Conservation (phyloP, 2,797 vertebrate genomes). For the Anguilla obscura region DNA sequence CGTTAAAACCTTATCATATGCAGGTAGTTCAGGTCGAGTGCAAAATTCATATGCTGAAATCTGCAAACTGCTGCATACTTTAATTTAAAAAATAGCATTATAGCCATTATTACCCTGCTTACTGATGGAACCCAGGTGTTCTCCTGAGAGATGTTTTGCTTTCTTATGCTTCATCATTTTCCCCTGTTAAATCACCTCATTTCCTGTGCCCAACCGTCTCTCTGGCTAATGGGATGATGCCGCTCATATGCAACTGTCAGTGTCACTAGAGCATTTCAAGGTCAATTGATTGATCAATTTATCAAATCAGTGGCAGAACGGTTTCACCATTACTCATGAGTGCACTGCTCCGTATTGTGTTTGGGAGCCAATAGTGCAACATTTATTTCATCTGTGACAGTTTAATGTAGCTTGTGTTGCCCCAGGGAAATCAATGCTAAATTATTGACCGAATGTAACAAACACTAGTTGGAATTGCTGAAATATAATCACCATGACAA, state of each 20-base stretch:
- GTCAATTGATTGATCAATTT: slow-evolving; percentile 4
- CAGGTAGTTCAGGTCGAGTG: not conserved
- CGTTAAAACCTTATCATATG: too few relatives aligned
- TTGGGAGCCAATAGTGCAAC: not conserved
- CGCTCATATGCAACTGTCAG: not conserved
- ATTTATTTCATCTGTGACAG: slow-evolving; percentile 1
- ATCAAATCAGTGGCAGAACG: not conserved
- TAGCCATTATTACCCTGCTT: not conserved
- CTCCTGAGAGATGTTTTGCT: not conserved
- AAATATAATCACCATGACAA: slow-evolving; percentile 23
- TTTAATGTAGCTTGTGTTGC: not conserved
- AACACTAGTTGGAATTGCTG: not conserved
- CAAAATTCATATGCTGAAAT: not conserved
- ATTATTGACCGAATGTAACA: slow-evolving; percentile 9
- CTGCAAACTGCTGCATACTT: not conserved
- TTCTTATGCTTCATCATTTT: not conserved
- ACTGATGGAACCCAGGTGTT: not conserved
- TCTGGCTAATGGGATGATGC: not conserved
- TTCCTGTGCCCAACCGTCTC: not conserved
- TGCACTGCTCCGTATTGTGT: not conserved
- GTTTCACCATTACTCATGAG: not conserved
- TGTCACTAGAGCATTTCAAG: not conserved
- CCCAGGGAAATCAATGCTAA: not conserved
- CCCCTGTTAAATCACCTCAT: not conserved
- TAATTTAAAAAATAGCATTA: not conserved